phyloP scores from a whole-genome alignment of 1,140 invertebrate genomes.

The Sitophilus oryzae region DNA sequence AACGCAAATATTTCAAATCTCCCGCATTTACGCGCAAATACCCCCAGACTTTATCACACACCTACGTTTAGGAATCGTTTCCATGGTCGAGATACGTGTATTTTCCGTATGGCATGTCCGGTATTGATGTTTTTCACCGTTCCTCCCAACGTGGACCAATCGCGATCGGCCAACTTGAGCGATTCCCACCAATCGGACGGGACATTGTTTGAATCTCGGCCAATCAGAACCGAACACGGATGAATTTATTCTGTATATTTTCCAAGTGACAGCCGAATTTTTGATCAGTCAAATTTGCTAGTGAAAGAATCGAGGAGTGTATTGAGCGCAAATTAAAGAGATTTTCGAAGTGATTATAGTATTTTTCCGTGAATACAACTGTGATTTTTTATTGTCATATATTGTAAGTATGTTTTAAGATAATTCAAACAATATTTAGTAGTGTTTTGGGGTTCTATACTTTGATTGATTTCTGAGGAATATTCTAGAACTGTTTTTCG shows the following conservation, averaged over 20 bases:
- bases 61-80: background rate
- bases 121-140: slow-evolving; percentile 5
- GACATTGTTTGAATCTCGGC: slow-evolving; percentile 3
- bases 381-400: slow-evolving; percentile 6
- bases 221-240: slow-evolving; percentile 21
- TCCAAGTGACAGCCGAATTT: slow-evolving; percentile 11
- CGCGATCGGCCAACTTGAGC: slow-evolving; percentile 12
- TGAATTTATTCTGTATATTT: slow-evolving; percentile 11
- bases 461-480: background rate
- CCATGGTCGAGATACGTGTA: slow-evolving; percentile 17
- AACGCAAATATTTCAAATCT: background rate
- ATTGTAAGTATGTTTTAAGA: slow-evolving; percentile 3
- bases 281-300: slow-evolving; percentile 16
- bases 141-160: slow-evolving; percentile 23
- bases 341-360: background rate
- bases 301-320: background rate
- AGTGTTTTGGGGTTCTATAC: background rate
- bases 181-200: slow-evolving; percentile 3
- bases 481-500: slow-evolving; percentile 1
- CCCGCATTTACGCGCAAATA: background rate
- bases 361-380: background rate
- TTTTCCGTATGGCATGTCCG: slow-evolving; percentile 1
- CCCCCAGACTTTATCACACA: background rate
- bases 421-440: background rate
- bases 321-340: slow-evolving; percentile 4